phyloP scores from a whole-genome alignment of 1,140 invertebrate species.

The Drosophila asahinai region DNA sequence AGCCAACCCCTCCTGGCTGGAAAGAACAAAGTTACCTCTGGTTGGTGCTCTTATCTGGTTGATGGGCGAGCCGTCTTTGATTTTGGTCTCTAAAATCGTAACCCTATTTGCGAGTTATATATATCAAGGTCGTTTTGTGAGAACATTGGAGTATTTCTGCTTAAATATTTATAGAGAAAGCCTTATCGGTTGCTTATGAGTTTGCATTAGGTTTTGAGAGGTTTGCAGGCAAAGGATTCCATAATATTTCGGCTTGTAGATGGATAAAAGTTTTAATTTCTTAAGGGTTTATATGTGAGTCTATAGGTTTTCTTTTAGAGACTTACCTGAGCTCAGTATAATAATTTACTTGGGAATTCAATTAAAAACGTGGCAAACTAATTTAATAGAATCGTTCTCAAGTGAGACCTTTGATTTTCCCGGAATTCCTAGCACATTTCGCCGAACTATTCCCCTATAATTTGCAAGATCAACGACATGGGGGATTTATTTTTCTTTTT shows the following conservation, averaged over 20 bases:
- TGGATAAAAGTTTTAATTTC: neutral
- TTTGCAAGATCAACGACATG: neutral
- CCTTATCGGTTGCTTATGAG: neutral
- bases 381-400: neutral
- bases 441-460: neutral
- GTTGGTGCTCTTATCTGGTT: slow-evolving; percentile 1
- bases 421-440: neutral
- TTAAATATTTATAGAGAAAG: neutral
- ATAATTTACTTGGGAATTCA: neutral
- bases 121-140: slow-evolving; percentile 17
- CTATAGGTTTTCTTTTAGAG: neutral
- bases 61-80: slow-evolving; percentile 3
- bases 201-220: neutral
- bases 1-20: neutral
- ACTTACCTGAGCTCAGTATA: neutral
- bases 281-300: neutral
- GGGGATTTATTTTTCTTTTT: neutral
- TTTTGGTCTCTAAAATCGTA: slow-evolving; percentile 15
- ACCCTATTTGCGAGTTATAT: slow-evolving; percentile 11
- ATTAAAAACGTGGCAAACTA: too few species aligned
- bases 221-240: neutral
- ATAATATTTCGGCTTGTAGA: neutral
- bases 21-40: neutral
- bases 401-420: too few species aligned
- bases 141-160: slow-evolving; percentile 15